phyloP scores from a whole-genome alignment of 2,797 vertebrate species.

The Xiphophorus birchmanni region DNA sequence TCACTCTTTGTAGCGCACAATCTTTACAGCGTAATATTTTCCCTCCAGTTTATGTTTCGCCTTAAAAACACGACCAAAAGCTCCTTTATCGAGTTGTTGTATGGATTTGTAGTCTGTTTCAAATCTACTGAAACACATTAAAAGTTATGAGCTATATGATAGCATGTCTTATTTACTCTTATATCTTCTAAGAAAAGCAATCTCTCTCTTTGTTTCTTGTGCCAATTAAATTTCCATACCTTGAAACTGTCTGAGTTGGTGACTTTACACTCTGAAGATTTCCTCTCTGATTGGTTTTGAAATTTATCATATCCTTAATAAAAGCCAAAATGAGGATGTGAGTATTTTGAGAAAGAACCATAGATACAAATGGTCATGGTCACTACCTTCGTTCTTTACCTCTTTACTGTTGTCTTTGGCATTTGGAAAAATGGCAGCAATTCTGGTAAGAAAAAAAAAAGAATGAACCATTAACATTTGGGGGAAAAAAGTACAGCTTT shows the following conservation, averaged over 20 bases:
- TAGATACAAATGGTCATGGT: not conserved
- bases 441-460: constrained; percentile 55
- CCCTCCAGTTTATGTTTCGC: constrained; percentile 62
- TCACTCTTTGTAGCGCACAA: constrained; percentile 69
- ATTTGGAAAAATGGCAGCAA: constrained; percentile 73
- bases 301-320: constrained; percentile 22
- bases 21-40: constrained; percentile 74
- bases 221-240: constrained; percentile 46
- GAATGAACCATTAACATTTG: not conserved
- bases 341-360: not conserved
- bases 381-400: constrained; percentile 49
- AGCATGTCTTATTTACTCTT: too few species aligned
- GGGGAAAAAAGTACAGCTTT: not conserved
- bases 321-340: not conserved
- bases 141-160: not conserved
- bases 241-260: constrained; percentile 21
- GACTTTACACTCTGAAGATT: not conserved
- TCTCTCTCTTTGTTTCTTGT: not conserved
- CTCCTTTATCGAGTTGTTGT: constrained; percentile 62
- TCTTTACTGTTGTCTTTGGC: constrained; percentile 35
- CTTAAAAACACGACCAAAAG: constrained; percentile 77
- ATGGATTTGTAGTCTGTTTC: constrained; percentile 66
- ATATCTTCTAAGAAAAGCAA: not conserved
- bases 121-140: constrained; percentile 64
- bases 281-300: not conserved